Conservation (phyloP, 2,113 vertebrate species). For the Pavo muticus region DNA sequence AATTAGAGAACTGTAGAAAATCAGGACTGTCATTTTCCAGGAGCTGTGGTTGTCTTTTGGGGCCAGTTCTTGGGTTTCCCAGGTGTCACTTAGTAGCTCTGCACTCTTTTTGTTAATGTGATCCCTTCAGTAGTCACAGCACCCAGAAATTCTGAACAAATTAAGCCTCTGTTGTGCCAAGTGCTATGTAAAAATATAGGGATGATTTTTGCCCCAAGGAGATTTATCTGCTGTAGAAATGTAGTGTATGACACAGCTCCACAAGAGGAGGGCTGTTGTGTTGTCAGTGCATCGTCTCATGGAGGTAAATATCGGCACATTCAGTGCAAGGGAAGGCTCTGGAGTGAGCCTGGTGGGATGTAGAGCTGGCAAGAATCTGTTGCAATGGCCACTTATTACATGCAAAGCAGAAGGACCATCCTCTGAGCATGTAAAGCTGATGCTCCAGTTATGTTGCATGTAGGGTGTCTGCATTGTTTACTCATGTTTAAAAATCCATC, state of each 20-base stretch:
- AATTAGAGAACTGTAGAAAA: background rate
- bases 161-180: background rate
- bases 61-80: background rate
- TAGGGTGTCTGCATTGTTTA: background rate
- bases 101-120: background rate
- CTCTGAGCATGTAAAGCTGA: background rate
- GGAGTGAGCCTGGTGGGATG: background rate
- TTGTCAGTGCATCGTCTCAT: background rate
- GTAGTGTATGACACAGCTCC: background rate
- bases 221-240: background rate
- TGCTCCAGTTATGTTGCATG: background rate
- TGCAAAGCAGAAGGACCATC: background rate
- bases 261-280: background rate
- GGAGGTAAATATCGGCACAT: accelerated
- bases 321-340: background rate
- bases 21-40: background rate
- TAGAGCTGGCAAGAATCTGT: background rate
- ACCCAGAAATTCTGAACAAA: background rate
- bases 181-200: background rate
- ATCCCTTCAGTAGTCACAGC: background rate
- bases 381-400: background rate
- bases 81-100: background rate
- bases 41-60: background rate
- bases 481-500: background rate
- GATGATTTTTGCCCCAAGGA: background rate